These are phyloP conservation scores for Orussus abietinus DNA, from an alignment of 1,140 invertebrate species.

Conservation along the genomic window DNA sequence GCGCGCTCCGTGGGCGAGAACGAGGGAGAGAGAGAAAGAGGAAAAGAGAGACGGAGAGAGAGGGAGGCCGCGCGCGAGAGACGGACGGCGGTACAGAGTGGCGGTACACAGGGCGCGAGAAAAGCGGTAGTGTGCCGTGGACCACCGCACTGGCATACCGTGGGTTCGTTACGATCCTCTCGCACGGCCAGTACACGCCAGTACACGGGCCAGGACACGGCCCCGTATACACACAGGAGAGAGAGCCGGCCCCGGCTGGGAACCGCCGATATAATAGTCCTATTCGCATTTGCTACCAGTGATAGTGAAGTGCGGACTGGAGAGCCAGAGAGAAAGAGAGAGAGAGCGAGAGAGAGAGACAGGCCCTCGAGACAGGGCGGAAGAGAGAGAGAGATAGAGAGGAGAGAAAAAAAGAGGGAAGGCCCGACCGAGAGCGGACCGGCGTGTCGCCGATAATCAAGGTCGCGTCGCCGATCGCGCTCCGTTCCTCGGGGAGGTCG, in stretches of 20 bases:
- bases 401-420: conserved; percentile 6
- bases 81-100: conserved; percentile 47
- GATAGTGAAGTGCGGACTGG: conserved; percentile 43
- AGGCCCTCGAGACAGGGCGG: conserved; percentile 1
- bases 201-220: no score
- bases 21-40: conserved; percentile 11
- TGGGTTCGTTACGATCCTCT: conserved; percentile 50
- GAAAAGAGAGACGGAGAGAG: conserved; percentile 4
- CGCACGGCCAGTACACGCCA: conserved; percentile 35
- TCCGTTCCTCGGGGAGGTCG: conserved; percentile 21
- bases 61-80: conserved; percentile 30
- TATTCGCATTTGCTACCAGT: conserved; percentile 43
- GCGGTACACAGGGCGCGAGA: conserved; percentile 54
- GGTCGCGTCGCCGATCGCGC: conserved; percentile 7
- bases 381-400: conserved; percentile 12
- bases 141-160: conserved; percentile 56
- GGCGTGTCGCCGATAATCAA: background rate
- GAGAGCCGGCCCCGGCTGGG: no score
- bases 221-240: no score
- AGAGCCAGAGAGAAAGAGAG: conserved; percentile 11
- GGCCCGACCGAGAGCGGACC: background rate
- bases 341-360: no score
- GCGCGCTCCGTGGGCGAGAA: conserved; percentile 10
- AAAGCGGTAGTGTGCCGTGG: conserved; percentile 56
- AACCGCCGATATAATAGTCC: no score